Percentiles rank a stretch among this genome's conserved stretches.
These are phyloP conservation scores for Sebastes minor DNA, from an alignment of 2,797 vertebrate genomes.

Conservation along the genomic window DNA sequence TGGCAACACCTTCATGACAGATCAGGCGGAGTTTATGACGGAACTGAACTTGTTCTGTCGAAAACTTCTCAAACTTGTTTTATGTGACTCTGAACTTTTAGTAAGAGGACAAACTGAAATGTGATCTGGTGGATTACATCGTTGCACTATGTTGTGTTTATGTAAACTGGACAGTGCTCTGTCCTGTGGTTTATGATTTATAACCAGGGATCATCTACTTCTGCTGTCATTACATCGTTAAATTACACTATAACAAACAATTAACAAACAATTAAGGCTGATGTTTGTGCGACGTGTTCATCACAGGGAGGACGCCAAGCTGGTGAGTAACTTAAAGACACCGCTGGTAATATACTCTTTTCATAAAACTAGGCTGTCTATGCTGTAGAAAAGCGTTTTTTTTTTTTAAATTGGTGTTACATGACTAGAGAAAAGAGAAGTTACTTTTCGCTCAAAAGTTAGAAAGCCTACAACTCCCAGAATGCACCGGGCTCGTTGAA, in stretches of 20 bases:
- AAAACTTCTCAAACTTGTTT: too few species aligned
- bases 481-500: too few species aligned
- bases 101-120: not conserved
- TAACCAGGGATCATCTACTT: not conserved
- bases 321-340: not conserved
- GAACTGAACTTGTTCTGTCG: too few species aligned
- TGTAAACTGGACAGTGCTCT: not conserved
- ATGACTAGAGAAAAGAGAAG: not conserved
- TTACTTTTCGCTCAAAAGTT: not conserved
- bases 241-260: too few species aligned
- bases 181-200: not conserved
- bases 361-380: not conserved
- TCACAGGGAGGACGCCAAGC: too few species aligned
- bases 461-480: too few species aligned
- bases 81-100: too few species aligned
- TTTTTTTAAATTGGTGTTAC: not conserved
- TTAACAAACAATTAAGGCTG: too few species aligned
- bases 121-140: not conserved
- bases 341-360: not conserved
- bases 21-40: too few species aligned
- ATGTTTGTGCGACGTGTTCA: too few species aligned
- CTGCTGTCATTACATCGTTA: too few species aligned
- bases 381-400: not conserved
- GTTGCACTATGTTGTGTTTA: not conserved
- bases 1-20: too few species aligned